A percentile compares a stretch with the other conserved stretches of the same genome.
phyloP scores from a whole-genome alignment of 2,113 vertebrate genomes.

The Coracopsis vasa region DNA sequence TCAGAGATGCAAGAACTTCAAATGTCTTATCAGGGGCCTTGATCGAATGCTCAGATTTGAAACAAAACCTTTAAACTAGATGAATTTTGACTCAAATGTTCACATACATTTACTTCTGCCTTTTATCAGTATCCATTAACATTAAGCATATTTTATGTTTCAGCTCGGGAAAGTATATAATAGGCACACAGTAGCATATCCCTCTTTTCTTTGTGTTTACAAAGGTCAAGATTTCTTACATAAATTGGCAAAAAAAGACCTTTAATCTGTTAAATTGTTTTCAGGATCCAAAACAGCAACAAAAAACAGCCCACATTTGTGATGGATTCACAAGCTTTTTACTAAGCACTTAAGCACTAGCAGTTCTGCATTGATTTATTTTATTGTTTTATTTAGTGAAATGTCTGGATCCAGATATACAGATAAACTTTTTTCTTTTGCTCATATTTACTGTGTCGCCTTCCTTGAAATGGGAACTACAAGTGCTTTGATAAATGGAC shows the following conservation, averaged over 20 bases:
- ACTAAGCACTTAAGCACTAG: background rate
- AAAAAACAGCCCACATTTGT: background rate
- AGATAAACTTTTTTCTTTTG: slow-evolving; percentile 20
- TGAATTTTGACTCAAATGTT: background rate
- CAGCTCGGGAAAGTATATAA: background rate
- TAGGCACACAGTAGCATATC: background rate
- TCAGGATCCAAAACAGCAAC: background rate
- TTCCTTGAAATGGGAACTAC: slow-evolving; percentile 52
- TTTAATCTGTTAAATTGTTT: slow-evolving; percentile 30
- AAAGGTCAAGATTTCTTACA: slow-evolving; percentile 6
- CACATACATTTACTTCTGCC: slow-evolving; percentile 20
- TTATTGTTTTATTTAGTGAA: slow-evolving; percentile 50
- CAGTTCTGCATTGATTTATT: slow-evolving; percentile 29
- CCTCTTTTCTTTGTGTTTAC: background rate
- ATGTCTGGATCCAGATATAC: slow-evolving; percentile 41
- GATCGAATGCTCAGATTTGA: background rate
- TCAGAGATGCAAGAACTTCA: background rate
- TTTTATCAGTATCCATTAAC: background rate
- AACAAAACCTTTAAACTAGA: background rate
- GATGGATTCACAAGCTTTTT: slow-evolving; percentile 33
- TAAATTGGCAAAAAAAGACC: background rate
- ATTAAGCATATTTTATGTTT: background rate
- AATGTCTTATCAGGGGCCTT: background rate
- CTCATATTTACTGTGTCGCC: slow-evolving; percentile 65
- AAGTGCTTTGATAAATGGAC: slow-evolving; percentile 65